A percentile compares a stretch with the other conserved stretches of the same genome.
phyloP scores from a whole-genome alignment of 2,113 vertebrate species.

The Narcine bancroftii region DNA sequence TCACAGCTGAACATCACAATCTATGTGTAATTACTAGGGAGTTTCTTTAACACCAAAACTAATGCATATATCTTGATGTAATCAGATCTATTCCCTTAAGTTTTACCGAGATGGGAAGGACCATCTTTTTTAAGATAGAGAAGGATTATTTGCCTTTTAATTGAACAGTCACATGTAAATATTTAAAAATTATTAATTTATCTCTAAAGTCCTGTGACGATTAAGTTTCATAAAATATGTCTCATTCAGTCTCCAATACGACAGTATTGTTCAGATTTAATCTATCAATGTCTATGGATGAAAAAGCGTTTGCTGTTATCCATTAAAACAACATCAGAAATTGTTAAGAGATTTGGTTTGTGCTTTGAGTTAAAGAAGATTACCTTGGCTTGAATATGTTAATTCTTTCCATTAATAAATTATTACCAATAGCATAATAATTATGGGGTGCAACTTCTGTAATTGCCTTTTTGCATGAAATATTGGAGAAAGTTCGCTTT shows the following conservation, averaged over 20 bases:
- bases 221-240: background rate
- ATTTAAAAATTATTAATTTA: conserved; percentile 10
- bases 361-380: background rate
- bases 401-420: conserved; percentile 16
- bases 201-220: background rate
- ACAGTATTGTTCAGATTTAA: background rate
- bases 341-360: background rate
- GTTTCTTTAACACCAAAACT: background rate
- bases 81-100: background rate
- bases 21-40: too few relatives aligned
- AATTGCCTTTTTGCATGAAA: background rate
- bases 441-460: background rate
- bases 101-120: background rate
- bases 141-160: conserved; percentile 3
- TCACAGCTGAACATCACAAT: background rate
- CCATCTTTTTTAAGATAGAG: background rate
- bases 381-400: background rate
- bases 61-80: background rate
- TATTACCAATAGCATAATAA: conserved; percentile 14
- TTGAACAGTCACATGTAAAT: background rate
- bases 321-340: background rate
- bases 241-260: background rate
- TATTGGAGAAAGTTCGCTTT: background rate
- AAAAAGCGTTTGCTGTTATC: background rate
- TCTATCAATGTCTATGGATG: background rate